phyloP scores from a whole-genome alignment of 2,888 invertebrate genomes.

The Danaus chrysippus region DNA sequence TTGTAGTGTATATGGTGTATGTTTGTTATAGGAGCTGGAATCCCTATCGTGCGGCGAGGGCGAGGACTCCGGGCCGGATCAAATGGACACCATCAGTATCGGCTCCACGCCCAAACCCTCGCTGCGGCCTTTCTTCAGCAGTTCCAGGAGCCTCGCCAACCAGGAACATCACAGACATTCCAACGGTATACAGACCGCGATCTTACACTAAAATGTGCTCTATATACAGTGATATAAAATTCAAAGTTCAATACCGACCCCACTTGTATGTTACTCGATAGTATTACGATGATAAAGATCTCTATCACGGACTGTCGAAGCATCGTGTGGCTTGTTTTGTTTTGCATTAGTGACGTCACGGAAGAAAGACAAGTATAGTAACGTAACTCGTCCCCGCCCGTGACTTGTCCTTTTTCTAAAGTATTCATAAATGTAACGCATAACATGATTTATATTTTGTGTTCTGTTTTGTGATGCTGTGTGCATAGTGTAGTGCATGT shows the following conservation, averaged over 20 bases:
- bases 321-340: slow-evolving; percentile 26
- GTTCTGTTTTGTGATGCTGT: slow-evolving; percentile 63
- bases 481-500: slow-evolving; percentile 65
- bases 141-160: slow-evolving; percentile 87
- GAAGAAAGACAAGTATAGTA: slow-evolving; percentile 13
- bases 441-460: slow-evolving; percentile 16
- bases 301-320: slow-evolving; percentile 8
- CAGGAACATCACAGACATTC: slow-evolving; percentile 73
- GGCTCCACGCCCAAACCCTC: slow-evolving; percentile 98
- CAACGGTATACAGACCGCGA: slow-evolving; percentile 51
- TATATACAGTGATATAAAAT: too few relatives aligned
- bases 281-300: background rate
- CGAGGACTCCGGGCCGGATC: slow-evolving; percentile 95
- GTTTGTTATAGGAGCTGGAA: slow-evolving; percentile 87
- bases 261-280: background rate
- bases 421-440: background rate
- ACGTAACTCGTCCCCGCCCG: background rate
- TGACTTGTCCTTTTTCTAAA: slow-evolving; percentile 6
- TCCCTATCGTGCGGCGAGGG: slow-evolving; percentile 91
- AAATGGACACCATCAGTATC: slow-evolving; percentile 95
- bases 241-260: background rate
- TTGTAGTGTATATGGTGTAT: too few relatives aligned
- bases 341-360: slow-evolving; percentile 20
- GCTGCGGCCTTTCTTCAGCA: slow-evolving; percentile 96
- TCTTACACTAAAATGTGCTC: background rate